phyloP scores from a whole-genome alignment of 2,113 vertebrate species.

The Poecilia latipinna region DNA sequence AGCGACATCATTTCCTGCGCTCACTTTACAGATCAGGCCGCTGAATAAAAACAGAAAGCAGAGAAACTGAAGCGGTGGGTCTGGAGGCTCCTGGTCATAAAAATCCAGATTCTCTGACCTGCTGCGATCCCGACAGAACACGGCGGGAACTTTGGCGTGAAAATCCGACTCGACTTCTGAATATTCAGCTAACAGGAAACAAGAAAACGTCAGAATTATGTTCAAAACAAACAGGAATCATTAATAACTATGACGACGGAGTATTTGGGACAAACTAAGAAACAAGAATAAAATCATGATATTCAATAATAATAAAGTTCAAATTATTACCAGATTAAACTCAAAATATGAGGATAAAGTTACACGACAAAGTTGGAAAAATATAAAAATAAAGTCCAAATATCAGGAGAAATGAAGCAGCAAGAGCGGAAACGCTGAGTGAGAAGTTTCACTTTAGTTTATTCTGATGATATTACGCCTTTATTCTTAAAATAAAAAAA shows the following conservation, averaged over 20 bases:
- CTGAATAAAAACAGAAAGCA: slow-evolving; percentile 65
- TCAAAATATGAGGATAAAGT: background rate
- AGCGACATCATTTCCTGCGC: slow-evolving; percentile 95
- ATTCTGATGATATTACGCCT: too few species aligned
- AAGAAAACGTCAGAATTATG: background rate
- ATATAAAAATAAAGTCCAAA: too few species aligned
- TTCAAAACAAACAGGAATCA: background rate
- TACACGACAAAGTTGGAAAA: too few species aligned
- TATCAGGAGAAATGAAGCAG: too few species aligned
- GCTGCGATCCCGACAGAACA: slow-evolving; percentile 91
- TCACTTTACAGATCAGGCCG: slow-evolving; percentile 94
- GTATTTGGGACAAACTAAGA: too few species aligned
- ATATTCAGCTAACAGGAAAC: slow-evolving; percentile 82
- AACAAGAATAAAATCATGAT: background rate
- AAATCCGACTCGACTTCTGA: slow-evolving; percentile 97
- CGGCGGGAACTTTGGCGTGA: slow-evolving; percentile 97
- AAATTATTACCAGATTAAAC: background rate
- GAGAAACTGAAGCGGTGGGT: background rate
- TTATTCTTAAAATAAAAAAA: too few species aligned
- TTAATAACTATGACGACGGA: too few species aligned
- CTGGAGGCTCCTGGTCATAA: too few species aligned
- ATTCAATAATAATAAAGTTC: background rate
- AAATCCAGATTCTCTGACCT: slow-evolving; percentile 78
- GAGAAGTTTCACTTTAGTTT: too few species aligned
- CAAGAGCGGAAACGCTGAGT: too few species aligned